Conservation (phyloP, 2,113 vertebrate species). For the Leucosticte australis region DNA sequence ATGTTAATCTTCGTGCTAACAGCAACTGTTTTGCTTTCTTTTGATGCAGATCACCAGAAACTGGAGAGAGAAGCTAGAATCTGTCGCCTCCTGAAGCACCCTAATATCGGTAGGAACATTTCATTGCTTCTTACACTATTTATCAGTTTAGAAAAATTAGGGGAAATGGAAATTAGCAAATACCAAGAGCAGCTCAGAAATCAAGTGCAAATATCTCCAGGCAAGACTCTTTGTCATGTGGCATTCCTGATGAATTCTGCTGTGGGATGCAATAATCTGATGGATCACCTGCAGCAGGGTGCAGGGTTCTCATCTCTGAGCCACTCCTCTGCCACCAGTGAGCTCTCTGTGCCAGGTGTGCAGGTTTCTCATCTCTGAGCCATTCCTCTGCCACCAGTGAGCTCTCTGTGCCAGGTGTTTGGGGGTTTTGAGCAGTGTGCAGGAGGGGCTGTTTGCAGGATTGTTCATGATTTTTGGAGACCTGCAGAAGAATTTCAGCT, state of each 20-base stretch:
- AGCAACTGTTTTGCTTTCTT: background rate
- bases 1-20: background rate
- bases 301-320: background rate
- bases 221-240: background rate
- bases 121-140: background rate
- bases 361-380: background rate
- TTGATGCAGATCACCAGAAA: constrained; percentile 89
- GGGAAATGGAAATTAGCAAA: background rate
- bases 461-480: background rate
- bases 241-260: background rate
- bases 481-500: background rate
- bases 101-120: constrained; percentile 86
- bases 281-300: background rate
- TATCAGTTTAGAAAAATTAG: background rate
- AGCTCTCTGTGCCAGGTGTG: background rate
- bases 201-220: background rate
- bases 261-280: background rate
- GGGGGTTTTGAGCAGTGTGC: background rate
- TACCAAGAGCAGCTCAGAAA: background rate
- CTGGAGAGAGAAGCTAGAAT: constrained; percentile 93
- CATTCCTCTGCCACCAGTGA: background rate
- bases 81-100: constrained; percentile 90
- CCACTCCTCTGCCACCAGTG: background rate
- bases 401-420: background rate
- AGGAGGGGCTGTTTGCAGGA: constrained; percentile 15